Percentiles rank a stretch among this genome's conserved stretches.
Evolutionary conservation across 2,113 vertebrate genomes (phyloP).

Genomic region (Tachysurus fulvidraco): DNA sequence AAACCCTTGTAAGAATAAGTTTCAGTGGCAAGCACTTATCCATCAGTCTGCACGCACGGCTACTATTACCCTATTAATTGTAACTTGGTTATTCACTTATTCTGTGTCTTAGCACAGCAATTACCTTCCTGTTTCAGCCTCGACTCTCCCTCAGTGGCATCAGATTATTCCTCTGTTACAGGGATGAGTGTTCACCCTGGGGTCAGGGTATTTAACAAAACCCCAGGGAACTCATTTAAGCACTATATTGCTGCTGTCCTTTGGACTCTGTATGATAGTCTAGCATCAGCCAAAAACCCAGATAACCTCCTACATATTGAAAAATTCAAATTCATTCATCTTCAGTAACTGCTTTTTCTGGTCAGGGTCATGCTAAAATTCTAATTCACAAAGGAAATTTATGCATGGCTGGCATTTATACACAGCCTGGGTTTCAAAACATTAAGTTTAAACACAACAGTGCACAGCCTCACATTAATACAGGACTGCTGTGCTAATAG

Average conservation of each 20-base stretch:
- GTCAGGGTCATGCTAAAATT: conserved; percentile 17
- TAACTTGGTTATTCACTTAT: conserved; percentile 47
- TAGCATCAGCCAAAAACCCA: conserved; percentile 30
- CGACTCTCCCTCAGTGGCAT: conserved; percentile 23
- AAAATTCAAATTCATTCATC: conserved; percentile 13
- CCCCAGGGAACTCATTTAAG: conserved; percentile 49
- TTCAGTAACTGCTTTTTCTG: neutral
- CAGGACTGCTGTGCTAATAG: neutral
- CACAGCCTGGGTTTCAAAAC: neutral
- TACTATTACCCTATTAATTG: neutral
- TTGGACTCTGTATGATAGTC: conserved; percentile 20
- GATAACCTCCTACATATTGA: conserved; percentile 43
- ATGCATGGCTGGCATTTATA: conserved; percentile 42
- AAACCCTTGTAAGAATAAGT: neutral
- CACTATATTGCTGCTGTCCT: conserved; percentile 42
- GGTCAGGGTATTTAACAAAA: conserved; percentile 49
- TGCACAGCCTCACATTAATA: neutral
- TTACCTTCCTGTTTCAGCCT: conserved; percentile 38
- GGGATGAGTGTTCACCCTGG: conserved; percentile 51
- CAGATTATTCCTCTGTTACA: conserved; percentile 45
- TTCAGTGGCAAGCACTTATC: conserved; percentile 7
- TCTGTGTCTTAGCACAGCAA: conserved; percentile 42
- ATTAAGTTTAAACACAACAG: conserved; percentile 41
- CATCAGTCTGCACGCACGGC: neutral
- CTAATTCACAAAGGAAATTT: conserved; percentile 37